A percentile compares a stretch with the other conserved stretches of the same genome.
phyloP scores from a whole-genome alignment of 1,140 invertebrate genomes.

The Notospermus geniculatus region DNA sequence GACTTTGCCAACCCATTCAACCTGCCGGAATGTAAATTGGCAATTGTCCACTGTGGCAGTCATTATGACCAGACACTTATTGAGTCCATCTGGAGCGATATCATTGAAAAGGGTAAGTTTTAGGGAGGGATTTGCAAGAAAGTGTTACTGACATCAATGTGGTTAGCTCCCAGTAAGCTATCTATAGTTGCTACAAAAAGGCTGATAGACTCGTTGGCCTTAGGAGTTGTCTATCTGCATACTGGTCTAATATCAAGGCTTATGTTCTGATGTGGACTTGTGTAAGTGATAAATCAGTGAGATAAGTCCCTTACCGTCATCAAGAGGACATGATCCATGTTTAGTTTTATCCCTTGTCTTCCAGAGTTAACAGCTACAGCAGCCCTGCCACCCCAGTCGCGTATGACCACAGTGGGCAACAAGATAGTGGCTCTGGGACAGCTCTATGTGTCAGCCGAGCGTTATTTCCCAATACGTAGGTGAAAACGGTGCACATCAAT shows the following conservation, averaged over 20 bases:
- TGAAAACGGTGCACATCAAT: too few relatives aligned
- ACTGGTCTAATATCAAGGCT: neutral
- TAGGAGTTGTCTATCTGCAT: neutral
- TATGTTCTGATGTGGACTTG: neutral
- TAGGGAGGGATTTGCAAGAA: neutral
- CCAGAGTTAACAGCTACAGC: slow-evolving; percentile 1
- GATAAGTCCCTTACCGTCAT: too few relatives aligned
- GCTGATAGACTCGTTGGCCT: neutral
- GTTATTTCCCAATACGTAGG: slow-evolving; percentile 61
- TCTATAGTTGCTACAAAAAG: too few relatives aligned
- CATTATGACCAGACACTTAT: slow-evolving; percentile 59
- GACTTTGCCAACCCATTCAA: slow-evolving; percentile 60
- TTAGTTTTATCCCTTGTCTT: too few relatives aligned
- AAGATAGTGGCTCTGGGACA: slow-evolving; percentile 56
- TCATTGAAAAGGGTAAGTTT: slow-evolving; percentile 60
- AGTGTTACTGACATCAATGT: too few relatives aligned
- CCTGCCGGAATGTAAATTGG: slow-evolving; percentile 60
- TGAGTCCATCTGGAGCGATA: slow-evolving; percentile 60
- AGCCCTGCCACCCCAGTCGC: slow-evolving; percentile 15
- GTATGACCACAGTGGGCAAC: slow-evolving; percentile 51
- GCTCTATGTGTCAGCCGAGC: slow-evolving; percentile 56
- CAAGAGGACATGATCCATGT: too few relatives aligned
- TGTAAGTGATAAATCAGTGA: neutral
- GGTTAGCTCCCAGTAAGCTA: too few relatives aligned
- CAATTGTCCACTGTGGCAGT: slow-evolving; percentile 61